Evolutionary conservation across 2,797 vertebrate species (phyloP), one percentile per base, ranked within the genome.

Genomic region (Gadopsis marmoratus): DNA sequence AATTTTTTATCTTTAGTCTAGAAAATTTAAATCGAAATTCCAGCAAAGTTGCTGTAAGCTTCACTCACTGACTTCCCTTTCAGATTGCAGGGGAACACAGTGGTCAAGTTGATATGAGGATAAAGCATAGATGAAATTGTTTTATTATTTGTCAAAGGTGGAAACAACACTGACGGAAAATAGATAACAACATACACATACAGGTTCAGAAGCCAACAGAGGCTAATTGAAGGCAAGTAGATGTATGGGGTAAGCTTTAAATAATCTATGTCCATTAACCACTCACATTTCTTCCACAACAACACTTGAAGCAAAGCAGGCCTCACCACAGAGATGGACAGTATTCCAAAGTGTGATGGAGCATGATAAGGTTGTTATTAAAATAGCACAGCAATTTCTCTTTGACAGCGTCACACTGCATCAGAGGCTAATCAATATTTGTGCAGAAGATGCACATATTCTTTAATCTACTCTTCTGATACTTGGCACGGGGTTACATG

Each of bases 381-480:
- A 71, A 66, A 71, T n/a, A 64, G 39, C 21, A 66, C 67, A 47
- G 45, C n/a, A 10, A 10, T 69, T 8, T 75, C 81, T 51, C 14
- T 37, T 63, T 66, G 35, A 58, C 80, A 29, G 59, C 47, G 37
- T 64, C 74, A n/a, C 4, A 31, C 33, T 26, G 21, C 39, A 71
- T 54, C 63, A 12, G 51, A 79, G 11, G n/a, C 39, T 59, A 48
- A 69, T 82, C 62, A 50, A 51, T 79, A 76, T 54, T 58, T 66
- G 43, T 66, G 61, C 51, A 45, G 31, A 58, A 53, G 55, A 77
- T 79, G 81, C 66, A 73, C 29, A 62, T 66, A 41, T 73, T 58
- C 64, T 60, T 26, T n/a, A 31, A 58, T n/a, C 16, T 13, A 7
- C 66, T 62, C 61, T 8, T 76, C 33, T 74, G 63, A 71, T 59